Base-by-base conservation (phyloP, 2,113 vertebrate genomes). In the Pelusios castaneus region DNA sequence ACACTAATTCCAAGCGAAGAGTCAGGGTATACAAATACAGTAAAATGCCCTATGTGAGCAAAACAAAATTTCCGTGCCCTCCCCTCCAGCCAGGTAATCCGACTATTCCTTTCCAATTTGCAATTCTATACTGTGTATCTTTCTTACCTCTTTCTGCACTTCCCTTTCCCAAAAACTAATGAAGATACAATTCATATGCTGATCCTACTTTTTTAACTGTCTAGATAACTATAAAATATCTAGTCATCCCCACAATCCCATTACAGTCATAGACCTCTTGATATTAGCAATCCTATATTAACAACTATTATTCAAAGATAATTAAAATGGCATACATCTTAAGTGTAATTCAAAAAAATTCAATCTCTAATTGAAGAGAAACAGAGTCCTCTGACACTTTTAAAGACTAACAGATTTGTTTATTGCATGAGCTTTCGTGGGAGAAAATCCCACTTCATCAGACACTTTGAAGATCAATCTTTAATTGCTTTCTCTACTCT, bases 41-140 rank as follows among this genome's bases (percentile, higher is more conserved):
- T 22, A 73, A 88, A 19, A 0, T 11, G 47, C 54, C 4, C n/a
- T 51, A 34, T 9, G 1, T 1, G 0, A 80, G 4, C 43, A 56
- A n/a, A 86, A 82, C 0, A 45, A 77, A 22, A 47, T 38, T 79
- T 54, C 16, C 77, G 67, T 52, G 13, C 84, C 55, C 56, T 86
- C 13, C 43, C 6, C 9, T 17, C 75, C 60, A 83, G 16, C 58
- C 78, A 10, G 1, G 8, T 13, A 38, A 88, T 17, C 75, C 70
- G 8, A 10, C 34, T 87, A 78, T 9, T 55, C 47, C 24, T 41
- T 76, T 21, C 21, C 63, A 60, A 3, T 1, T 3, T 80, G 43
- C 52, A 80, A 77, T 54, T 16, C 0, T 21, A 73, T 63, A 54
- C 1, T 73, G 4, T 34, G 13, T 24, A 83, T 70, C 3, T 12